These are phyloP conservation scores for Pyrgilauda ruficollis DNA, from an alignment of 2,113 vertebrate genomes.

Conservation along the genomic window DNA sequence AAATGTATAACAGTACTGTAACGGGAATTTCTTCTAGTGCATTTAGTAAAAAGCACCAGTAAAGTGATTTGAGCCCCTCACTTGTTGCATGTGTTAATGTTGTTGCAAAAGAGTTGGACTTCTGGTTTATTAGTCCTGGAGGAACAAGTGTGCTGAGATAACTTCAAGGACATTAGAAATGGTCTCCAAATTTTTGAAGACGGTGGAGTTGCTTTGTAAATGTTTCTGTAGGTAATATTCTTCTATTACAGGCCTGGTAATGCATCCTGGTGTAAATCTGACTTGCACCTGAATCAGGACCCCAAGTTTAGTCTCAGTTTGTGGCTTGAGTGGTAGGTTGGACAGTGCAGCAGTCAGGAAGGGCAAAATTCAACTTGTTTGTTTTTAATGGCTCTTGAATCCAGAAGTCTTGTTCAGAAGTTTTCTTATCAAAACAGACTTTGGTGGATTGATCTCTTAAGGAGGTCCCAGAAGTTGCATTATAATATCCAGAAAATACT, in stretches of 20 bases:
- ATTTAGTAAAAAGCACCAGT: neutral
- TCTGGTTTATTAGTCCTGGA: neutral
- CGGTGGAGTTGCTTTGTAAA: rapidly evolving
- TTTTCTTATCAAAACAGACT: neutral
- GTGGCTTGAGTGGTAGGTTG: neutral
- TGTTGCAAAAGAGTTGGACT: neutral
- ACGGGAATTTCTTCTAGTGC: neutral
- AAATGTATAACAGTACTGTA: neutral
- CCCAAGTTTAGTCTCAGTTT: neutral
- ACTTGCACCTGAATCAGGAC: neutral
- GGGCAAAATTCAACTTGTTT: neutral
- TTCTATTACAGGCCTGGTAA: neutral
- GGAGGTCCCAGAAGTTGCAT: neutral
- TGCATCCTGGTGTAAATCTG: neutral
- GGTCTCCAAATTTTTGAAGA: neutral
- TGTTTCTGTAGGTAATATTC: neutral
- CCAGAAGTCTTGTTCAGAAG: neutral
- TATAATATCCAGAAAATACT: neutral
- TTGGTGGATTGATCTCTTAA: neutral
- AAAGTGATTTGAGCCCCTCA: neutral
- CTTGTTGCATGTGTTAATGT: neutral
- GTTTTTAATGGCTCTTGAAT: neutral
- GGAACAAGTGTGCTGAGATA: neutral
- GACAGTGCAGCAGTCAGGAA: neutral
- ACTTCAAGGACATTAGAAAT: neutral